Evolutionary conservation across 2,888 invertebrate species (phyloP).

Genomic region (Vesta saturnalis): DNA sequence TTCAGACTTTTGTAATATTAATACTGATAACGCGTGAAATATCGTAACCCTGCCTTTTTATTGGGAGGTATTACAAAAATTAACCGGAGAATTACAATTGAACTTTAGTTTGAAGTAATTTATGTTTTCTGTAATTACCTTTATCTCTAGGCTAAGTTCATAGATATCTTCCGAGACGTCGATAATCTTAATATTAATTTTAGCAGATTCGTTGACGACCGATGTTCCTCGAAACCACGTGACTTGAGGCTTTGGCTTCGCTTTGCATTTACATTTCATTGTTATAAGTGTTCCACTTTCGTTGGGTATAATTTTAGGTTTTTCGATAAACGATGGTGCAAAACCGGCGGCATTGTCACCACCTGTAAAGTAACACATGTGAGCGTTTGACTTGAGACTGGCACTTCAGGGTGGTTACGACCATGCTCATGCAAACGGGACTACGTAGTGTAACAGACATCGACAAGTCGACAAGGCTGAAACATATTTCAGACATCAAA

Average conservation of each 20-base stretch:
- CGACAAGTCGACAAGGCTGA: constrained; percentile 37
- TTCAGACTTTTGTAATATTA: no score
- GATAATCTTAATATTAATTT: constrained; percentile 82
- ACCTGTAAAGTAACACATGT: constrained; percentile 69
- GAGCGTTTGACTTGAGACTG: constrained; percentile 50
- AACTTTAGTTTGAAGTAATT: no score
- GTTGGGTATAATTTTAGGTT: constrained; percentile 98
- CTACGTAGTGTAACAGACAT: constrained; percentile 35
- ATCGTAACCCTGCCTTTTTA: no score
- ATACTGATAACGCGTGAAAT: no score
- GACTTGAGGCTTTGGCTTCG: constrained; percentile 93
- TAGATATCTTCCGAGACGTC: constrained; percentile 86
- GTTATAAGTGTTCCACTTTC: constrained; percentile 96
- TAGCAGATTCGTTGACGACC: constrained; percentile 83
- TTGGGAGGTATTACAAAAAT: no score
- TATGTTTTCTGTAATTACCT: constrained; percentile 66
- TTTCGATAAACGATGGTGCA: constrained; percentile 97
- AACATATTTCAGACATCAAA: constrained; percentile 41
- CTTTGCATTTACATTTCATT: constrained; percentile 96
- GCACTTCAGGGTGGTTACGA: constrained; percentile 49
- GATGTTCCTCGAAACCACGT: constrained; percentile 95
- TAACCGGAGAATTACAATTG: no score
- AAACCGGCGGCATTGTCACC: constrained; percentile 92
- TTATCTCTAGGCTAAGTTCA: constrained; percentile 85
- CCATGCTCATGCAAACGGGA: constrained; percentile 62